Base-by-base conservation (phyloP, 2,888 invertebrate genomes). In the Folsomia candida region DNA sequence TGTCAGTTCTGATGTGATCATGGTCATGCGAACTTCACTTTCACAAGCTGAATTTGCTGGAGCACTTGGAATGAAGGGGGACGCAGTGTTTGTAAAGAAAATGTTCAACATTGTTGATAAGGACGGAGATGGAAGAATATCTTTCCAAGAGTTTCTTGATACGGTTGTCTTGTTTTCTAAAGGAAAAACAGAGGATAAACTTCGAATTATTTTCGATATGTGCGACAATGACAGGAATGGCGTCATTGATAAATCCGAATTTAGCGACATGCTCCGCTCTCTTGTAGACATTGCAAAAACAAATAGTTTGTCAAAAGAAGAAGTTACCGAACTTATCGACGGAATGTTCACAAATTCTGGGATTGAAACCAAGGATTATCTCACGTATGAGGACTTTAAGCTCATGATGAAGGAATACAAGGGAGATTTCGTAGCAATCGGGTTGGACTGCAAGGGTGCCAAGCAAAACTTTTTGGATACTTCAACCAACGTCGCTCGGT, bases 31-130 rank as follows among this genome's bases (percentile, higher is more conserved):
- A 65, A 96, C 95, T 0, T 94, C 94, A 0, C 83, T 96, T 70
- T 94, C 94, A 0, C 93, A 93, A 81, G 88, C 91, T 63, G 97
- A 97, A 83, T 96, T 97, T 81, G 97, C 97, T 0, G 93, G 92
- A 67, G 97, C 97, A 0, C 85, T 97, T 2, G 97, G 97, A 51
- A 97, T 97, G 97, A 92, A 92, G 82, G 86, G 93, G 0, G 93
- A 95, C 81, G 96, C 95, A 25, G 91, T 97, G 67, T 97, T 97
- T 82, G 96, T 97, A 0, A 90, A 93, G 81, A 93, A 95, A 84
- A 97, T 97, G 97, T 97, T 97, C 82, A 95, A 96, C 81, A 95
- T 96, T 81, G 95, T 96, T 0, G 96, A 97, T 83, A 95, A 94
- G 82, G 94, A 95, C 82, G 88, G 93, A 71, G 94, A 95, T 83